phyloP scores from a whole-genome alignment of 2,888 invertebrate genomes.

The Troides oblongomaculatus region DNA sequence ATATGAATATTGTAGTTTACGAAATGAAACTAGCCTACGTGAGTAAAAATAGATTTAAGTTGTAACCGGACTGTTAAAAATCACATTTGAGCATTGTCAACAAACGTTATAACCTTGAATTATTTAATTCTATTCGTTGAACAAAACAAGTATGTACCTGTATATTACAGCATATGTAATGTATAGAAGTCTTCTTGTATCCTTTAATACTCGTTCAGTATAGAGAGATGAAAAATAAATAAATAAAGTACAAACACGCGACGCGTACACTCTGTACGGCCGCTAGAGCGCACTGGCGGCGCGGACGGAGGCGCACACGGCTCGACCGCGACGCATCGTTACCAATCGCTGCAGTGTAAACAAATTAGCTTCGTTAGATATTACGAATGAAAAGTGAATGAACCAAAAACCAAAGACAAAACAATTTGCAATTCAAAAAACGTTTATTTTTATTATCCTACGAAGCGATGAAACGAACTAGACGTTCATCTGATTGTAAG shows the following conservation, averaged over 20 bases:
- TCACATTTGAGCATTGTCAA: not conserved
- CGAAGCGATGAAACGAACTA: too few relatives aligned
- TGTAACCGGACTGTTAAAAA: too few relatives aligned
- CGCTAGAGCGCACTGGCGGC: constrained; percentile 9
- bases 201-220: not conserved
- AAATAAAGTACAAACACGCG: not conserved
- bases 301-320: not conserved
- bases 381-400: constrained; percentile 1
- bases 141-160: constrained; percentile 4
- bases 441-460: too few relatives aligned
- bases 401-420: not conserved
- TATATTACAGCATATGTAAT: not conserved
- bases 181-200: not conserved
- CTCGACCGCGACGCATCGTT: not conserved
- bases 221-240: not conserved
- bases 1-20: too few relatives aligned
- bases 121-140: not conserved
- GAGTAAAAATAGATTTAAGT: too few relatives aligned
- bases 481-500: too few relatives aligned
- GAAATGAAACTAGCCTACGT: too few relatives aligned
- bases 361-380: not conserved
- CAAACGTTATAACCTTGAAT: constrained; percentile 13
- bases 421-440: too few relatives aligned
- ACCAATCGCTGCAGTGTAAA: not conserved
- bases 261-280: not conserved